Evolutionary conservation across 2,888 invertebrate genomes (phyloP), one percentile per base, ranked within the genome.

Genomic region (Rhogogaster chlorosoma): DNA sequence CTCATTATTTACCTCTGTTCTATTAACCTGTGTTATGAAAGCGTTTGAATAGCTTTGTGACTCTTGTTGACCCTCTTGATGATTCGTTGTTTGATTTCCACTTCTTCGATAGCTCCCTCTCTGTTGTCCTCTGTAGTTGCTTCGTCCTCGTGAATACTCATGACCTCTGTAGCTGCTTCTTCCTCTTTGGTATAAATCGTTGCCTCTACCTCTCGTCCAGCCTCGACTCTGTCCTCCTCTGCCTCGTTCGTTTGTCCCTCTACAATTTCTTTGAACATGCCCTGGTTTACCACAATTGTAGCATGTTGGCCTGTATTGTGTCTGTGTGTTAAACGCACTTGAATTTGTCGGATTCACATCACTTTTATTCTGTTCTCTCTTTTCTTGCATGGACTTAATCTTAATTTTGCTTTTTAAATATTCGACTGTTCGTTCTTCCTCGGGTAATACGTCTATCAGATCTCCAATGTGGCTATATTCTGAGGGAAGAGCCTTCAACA

Each of bases 391-490:
- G n/a, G n/a, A 84, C 83, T 75, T 45, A 2, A 75, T 45, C 49
- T 75, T 10, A 2, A 88, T 86, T 86, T 89, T 88, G 61, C 70
- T 85, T 86, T 87, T 88, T 15, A 89, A 38, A 84, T 87, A 89
- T 10, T 87, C 88, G 86, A 88, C 80, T 85, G 83, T 32, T 88
- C 86, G 15, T 84, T 64, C 80, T 75, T 86, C 70, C 80, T 82
- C 18, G 38, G 38, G 38, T 38, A 88, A 61, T 0, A 85, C 85
- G 85, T 88, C 87, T 38, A 88, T 36, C 38, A 86, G 71, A 84
- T 88, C 89, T 36, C 87, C 88, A 61, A 88, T 84, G 77, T 88
- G 84, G 82, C 87, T 87, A 5, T 85, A 86, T 77, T 77, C 82
- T 38, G 89, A 87, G 32, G 88, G 84, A 29, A 89, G 84, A 29